Conservation (phyloP, 2,797 vertebrate genomes). For the Glyptemys insculpta region DNA sequence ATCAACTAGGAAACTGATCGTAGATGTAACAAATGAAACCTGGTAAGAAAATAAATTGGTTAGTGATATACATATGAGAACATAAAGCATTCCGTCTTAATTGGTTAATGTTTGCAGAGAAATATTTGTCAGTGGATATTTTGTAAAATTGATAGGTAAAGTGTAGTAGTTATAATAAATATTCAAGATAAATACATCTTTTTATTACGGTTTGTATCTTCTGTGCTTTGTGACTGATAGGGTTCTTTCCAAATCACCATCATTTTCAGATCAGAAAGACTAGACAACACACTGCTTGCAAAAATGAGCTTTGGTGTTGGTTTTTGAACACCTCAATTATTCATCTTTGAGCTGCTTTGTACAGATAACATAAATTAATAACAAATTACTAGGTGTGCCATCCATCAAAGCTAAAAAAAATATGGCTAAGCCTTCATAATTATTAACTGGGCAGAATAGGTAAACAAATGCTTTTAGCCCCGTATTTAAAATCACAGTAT, state of each 20-base stretch:
- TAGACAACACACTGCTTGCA: neutral
- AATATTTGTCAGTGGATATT: neutral
- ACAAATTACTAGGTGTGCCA: slow-evolving; percentile 31
- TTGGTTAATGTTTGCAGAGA: neutral
- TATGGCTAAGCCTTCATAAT: slow-evolving; percentile 49
- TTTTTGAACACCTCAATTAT: slow-evolving; percentile 31
- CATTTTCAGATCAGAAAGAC: slow-evolving; percentile 46
- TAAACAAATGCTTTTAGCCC: slow-evolving; percentile 34
- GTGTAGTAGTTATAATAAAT: neutral
- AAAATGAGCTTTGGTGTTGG: neutral
- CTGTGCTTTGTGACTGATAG: neutral
- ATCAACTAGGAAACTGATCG: neutral
- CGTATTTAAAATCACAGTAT: slow-evolving; percentile 18
- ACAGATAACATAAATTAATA: slow-evolving; percentile 53
- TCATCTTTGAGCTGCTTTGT: slow-evolving; percentile 53
- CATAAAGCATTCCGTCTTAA: neutral
- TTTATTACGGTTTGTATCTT: neutral
- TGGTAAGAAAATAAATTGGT: neutral
- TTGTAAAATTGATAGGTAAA: neutral
- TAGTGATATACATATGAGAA: neutral
- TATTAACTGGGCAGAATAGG: slow-evolving; percentile 49
- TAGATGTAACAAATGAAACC: neutral
- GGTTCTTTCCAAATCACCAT: slow-evolving; percentile 33
- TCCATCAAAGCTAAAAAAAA: slow-evolving; percentile 38
- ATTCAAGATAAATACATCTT: neutral